Evolutionary conservation across 2,888 invertebrate genomes (phyloP), one percentile per base, ranked within the genome.

Genomic region (Himalopsyche japonica): DNA sequence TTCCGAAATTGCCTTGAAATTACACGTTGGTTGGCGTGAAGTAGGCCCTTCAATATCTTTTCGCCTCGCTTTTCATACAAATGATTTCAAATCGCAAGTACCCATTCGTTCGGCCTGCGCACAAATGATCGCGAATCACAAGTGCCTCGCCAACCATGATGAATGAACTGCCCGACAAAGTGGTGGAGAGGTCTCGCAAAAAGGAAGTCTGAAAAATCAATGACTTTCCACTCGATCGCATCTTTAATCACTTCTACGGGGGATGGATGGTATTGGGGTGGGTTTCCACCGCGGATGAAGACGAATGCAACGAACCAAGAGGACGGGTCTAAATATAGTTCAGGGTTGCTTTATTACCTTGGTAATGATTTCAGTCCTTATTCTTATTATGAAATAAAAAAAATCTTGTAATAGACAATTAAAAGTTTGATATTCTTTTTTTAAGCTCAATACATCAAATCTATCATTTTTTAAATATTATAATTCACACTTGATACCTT

Each of bases 151-250:
- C 43, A 43, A 43, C 43, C 43, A 43, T 43, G 70, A 70, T 70
- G 70, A 70, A 70, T 70, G 34, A 48, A 49, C 34, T 24, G 77
- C 77, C 81, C 32, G 76, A 47, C 76, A 49, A 81, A 47, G 37
- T 76, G 76, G 77, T 76, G 82, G 57, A 77, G 57, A 49, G 82
- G 82, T 37, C 82, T 82, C 27, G 82, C 47, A 82, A 82, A 82
- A 82, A 43, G 77, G 64, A 82, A 82, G 49, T 76, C 80, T 47
- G 80, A 84, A 82, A 86, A 86, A 86, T 86, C 85, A 86, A 86
- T 86, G 82, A 82, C 77, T 84, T 85, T 86, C 85, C 85, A 82
- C 79, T 82, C 84, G 85, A 86, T 84, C 84, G 85, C 85, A 86
- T 86, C 85, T 86, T 86, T 86, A 86, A 86, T 86, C 85, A 86